Evolutionary conservation across 2,797 vertebrate genomes (phyloP), one percentile per base, ranked within the genome.

Genomic region (Manis pentadactyla): DNA sequence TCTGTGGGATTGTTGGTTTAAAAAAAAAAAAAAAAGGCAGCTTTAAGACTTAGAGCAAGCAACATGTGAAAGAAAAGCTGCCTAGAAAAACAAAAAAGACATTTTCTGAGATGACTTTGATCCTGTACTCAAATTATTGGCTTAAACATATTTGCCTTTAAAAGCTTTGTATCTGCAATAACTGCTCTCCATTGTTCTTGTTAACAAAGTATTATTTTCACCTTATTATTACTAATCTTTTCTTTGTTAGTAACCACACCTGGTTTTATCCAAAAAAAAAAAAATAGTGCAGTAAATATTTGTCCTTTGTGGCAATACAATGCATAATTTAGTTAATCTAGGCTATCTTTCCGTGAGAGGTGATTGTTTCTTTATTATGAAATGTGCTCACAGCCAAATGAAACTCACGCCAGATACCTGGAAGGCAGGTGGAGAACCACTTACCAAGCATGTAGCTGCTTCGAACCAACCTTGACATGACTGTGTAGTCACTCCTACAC

Each of bases 181-280:
- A 99, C 99, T 99, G 99, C 99, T 98, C 99, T 99, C 99, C 99
- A 99, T 99, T 99, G 99, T 99, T 99, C 98, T 97, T 98, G 99
- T 99, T 99, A 98, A 99, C 98, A 98, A 98, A 98, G 99, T 99
- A 99, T 99, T 99, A 98, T 99, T 99, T 99, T 99, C 99, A 99
- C 98, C 96, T 95, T 97, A 98, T 98, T 99, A 99, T 99, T 99
- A 99, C 99, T 99, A 99, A 99, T 99, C 99, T 99, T 98, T 99
- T 98, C 99, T 99, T 99, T 99, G 98, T 99, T 99, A 99, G 99
- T 99, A 99, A 99, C 99, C 99, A 99, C 99, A 99, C 99, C 99
- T 99, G 99, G 99, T 99, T 99, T 99, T 99, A 99, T 99, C 99
- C 86, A 75, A n/a, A 18, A 51, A 69, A 55, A 68, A 85, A 61